These are phyloP conservation scores for Pogonomyrmex californicus DNA, from an alignment of 1,140 invertebrate genomes.

Conservation along the genomic window DNA sequence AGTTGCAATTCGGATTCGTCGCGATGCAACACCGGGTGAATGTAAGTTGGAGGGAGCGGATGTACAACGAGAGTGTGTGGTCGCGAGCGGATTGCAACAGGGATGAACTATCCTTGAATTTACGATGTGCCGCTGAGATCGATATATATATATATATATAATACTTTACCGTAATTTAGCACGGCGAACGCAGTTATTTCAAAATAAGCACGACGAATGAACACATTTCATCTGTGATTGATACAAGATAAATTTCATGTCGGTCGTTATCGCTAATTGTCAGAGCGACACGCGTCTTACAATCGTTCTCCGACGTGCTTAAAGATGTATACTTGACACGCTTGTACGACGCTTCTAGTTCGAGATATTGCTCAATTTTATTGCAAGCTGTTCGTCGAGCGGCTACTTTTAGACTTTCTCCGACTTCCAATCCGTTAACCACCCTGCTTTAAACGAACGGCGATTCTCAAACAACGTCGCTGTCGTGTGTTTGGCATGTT, in stretches of 20 bases:
- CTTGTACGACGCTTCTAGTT: not conserved
- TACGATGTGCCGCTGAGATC: conserved; percentile 45
- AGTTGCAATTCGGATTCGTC: conserved; percentile 73
- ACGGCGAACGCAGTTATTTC: not conserved
- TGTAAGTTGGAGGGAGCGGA: conserved; percentile 52
- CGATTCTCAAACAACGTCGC: not conserved
- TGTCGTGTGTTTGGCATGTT: not conserved
- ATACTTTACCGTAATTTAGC: conserved; percentile 1
- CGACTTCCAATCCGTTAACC: not conserved
- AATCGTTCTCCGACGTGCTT: not conserved
- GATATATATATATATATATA: not conserved
- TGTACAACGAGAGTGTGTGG: conserved; percentile 60
- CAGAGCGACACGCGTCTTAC: not conserved
- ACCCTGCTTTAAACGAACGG: not conserved
- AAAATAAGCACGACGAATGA: not conserved
- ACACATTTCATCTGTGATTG: not conserved
- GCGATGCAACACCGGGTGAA: conserved; percentile 48
- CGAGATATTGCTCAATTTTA: not conserved
- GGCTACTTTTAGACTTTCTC: conserved; percentile 17
- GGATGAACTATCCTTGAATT: conserved; percentile 57
- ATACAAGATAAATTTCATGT: not conserved
- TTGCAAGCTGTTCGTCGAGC: not conserved
- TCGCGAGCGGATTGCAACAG: conserved; percentile 33
- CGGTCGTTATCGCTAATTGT: not conserved
- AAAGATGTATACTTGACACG: not conserved